Base-by-base conservation (phyloP, 1,140 invertebrate species). In the Metopolophium dirhodum region DNA sequence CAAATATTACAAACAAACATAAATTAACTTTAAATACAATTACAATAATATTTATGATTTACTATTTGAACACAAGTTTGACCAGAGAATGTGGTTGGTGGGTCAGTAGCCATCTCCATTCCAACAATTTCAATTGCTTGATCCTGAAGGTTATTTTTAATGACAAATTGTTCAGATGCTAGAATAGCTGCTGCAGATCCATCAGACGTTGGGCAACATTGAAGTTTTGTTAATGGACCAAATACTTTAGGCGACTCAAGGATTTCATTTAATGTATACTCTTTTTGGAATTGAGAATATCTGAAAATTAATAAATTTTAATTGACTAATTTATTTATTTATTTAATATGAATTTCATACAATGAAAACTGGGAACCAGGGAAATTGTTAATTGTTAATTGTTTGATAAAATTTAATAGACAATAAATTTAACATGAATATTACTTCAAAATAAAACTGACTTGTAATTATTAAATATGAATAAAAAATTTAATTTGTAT, bases 131-230 rank as follows among this genome's bases (percentile, higher is more conserved):
- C 99, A 1, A 99, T 98, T 61, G 99, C 99, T 95, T 97, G 97
- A 8, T 96, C 95, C 95, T 99, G 97, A 7, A 99, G 95, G 45
- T 97, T 97, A 95, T 99, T 97, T 57, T 96, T 96, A 93, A 96
- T 96, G 6, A 99, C 98, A 95, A 99, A 99, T 6, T 97, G 96
- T 95, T 99, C 98, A 86, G 97, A 99, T 86, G 97, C 98, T 35
- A 99, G 94, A 94, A 99, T 96, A 0, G 97, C 98, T 57, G 98
- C 98, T 41, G 98, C 99, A 35, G 98, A 97, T 22, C 99, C 99
- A 96, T 99, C 99, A 51, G 98, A 99, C 3, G 99, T 99, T 41
- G 99, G 99, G 95, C 99, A 99, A 95, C 99, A 99, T 95, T 99
- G 98, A 26, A 99, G 95, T 95, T 99, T 99, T 18, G 99, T 99